Evolutionary conservation across 2,113 vertebrate genomes (phyloP).

Genomic region (Engraulis encrasicolus): DNA sequence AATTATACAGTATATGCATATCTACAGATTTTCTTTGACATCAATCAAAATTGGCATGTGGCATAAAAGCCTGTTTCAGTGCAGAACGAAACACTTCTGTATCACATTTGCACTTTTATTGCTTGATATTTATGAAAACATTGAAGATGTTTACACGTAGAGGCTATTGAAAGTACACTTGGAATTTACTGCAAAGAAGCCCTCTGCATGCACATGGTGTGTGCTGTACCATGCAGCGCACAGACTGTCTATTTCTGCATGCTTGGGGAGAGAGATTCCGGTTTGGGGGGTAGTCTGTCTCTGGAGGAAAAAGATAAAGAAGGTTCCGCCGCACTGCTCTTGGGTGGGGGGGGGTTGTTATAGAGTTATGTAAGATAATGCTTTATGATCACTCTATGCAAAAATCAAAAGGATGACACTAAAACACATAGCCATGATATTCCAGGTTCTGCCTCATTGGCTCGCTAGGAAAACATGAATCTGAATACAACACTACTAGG

Average conservation of each 20-base stretch:
- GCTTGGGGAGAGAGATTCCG: constrained; percentile 48
- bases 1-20: background rate
- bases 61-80: constrained; percentile 5
- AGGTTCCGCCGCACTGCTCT: constrained; percentile 50
- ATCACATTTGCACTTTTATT: constrained; percentile 65
- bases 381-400: constrained; percentile 76
- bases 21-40: background rate
- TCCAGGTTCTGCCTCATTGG: constrained; percentile 99
- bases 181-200: constrained; percentile 50
- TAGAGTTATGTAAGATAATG: constrained; percentile 53
- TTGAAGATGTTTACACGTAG: constrained; percentile 61
- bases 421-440: constrained; percentile 98
- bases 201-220: constrained; percentile 73
- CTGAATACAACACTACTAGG: constrained; percentile 99
- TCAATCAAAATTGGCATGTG: background rate
- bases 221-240: constrained; percentile 49
- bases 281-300: too few species aligned
- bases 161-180: constrained; percentile 50
- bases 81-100: background rate
- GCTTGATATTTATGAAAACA: constrained; percentile 47
- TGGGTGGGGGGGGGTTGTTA: background rate
- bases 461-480: constrained; percentile 99
- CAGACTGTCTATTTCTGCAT: constrained; percentile 66
- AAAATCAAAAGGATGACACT: constrained; percentile 82
- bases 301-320: constrained; percentile 56